Percentiles rank a stretch among this genome's conserved stretches.
Conservation (phyloP, 2,888 invertebrate species). For the Melikaiella ostensackeni region DNA sequence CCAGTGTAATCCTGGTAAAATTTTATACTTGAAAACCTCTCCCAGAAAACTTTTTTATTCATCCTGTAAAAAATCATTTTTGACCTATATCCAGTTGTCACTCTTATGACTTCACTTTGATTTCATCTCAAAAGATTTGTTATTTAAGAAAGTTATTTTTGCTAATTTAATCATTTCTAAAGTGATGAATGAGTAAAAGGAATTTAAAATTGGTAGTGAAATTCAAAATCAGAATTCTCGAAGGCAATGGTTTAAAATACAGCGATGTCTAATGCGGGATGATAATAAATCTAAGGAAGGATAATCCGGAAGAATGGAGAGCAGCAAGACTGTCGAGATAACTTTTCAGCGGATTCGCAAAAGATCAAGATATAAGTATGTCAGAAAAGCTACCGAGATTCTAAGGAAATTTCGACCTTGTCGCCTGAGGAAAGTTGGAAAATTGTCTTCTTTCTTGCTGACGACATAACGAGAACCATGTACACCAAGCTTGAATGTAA, state of each 20-base stretch:
- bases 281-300: slow-evolving; percentile 33
- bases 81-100: too few species aligned
- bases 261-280: slow-evolving; percentile 33
- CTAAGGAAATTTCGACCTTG: slow-evolving; percentile 6
- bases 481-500: slow-evolving; percentile 7
- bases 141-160: too few species aligned
- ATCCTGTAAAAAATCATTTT: too few species aligned
- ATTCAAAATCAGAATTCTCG: slow-evolving; percentile 14
- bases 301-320: slow-evolving; percentile 35
- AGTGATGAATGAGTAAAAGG: not conserved
- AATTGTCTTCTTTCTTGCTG: slow-evolving; percentile 15
- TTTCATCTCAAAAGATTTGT: too few species aligned
- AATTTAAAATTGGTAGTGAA: not conserved
- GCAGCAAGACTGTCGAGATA: slow-evolving; percentile 38
- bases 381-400: slow-evolving; percentile 28
- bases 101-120: too few species aligned
- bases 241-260: slow-evolving; percentile 7
- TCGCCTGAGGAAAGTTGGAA: slow-evolving; percentile 19
- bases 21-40: too few species aligned
- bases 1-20: too few species aligned
- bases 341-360: slow-evolving; percentile 39
- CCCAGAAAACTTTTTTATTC: too few species aligned
- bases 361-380: slow-evolving; percentile 34
- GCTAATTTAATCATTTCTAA: not conserved
- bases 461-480: slow-evolving; percentile 19